Base-by-base conservation (phyloP, 2,113 vertebrate species). In the Pterocles burchelli region DNA sequence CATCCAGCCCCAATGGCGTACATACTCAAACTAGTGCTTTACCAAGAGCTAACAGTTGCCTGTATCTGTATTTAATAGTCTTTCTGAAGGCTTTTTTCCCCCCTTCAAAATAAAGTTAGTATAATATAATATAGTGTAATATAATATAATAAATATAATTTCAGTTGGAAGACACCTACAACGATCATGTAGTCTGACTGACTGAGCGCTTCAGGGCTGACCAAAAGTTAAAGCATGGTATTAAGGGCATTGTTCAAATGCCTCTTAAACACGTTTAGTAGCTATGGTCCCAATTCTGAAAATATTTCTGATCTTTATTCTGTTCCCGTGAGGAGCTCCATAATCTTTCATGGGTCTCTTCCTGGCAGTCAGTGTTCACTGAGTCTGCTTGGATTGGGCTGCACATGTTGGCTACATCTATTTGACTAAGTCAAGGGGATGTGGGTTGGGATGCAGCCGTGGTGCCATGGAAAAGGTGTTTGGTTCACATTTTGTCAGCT, bases 381-480 rank as follows among this genome's bases (percentile, higher is more conserved):
- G 55, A 1, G 1, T 38, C 43, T 65, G 19, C 34, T 73, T 62
- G 54, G 74, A 25, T 58, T 34, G 51, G 49, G 68, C 74, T 52
- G 68, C n/a, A n/a, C 33, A 0, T 18, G 17, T 83, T 70, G 71
- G 36, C 57, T 76, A 25, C 24, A 7, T 31, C 33, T 55, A 15
- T 49, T 57, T 46, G 62, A 45, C 25, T 13, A 51, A 38, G 24
- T 34, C 6, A 3, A 17, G 38, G 22, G 29, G 15, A 58, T 29
- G 63, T 71, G 75, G 38, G 33, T 9, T 46, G 36, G 18, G 43
- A 59, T 18, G 7, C 51, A 54, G 62, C 1, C 0, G 33, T n/a
- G n/a, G 16, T 7, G 3, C 33, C 2, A 0, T 0, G 0, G 26
- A 26, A 70, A 46, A 38, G 13, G 19, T n/a, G 8, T 67, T 76